These are phyloP conservation scores for Notolepis coatsorum DNA, from an alignment of 2,797 vertebrate species.

Conservation along the genomic window DNA sequence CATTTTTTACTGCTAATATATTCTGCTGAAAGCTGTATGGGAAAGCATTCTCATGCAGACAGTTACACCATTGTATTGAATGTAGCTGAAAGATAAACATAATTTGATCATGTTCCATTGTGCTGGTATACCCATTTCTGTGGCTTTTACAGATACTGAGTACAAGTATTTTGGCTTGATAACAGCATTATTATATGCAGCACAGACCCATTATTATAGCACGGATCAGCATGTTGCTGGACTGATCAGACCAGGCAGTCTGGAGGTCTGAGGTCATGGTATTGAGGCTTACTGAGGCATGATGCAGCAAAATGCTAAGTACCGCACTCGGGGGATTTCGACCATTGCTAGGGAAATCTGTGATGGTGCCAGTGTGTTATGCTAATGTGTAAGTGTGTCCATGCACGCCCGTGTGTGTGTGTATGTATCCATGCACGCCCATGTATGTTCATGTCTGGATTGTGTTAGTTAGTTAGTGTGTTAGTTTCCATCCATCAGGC, in stretches of 20 bases:
- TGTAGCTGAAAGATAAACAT: conserved; percentile 1
- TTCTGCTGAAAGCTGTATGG: too few species aligned
- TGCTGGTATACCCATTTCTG: too few species aligned
- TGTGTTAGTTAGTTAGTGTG: conserved; percentile 5
- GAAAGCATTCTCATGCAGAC: too few species aligned
- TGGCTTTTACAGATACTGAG: too few species aligned
- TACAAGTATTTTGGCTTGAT: too few species aligned
- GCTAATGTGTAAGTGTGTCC: neutral
- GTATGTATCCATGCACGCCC: neutral
- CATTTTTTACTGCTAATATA: too few species aligned
- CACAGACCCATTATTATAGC: too few species aligned
- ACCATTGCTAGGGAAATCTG: too few species aligned
- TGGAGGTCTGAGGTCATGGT: neutral
- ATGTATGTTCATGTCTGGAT: neutral
- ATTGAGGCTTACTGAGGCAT: neutral
- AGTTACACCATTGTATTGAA: too few species aligned
- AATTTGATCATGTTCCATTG: too few species aligned
- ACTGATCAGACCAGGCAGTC: neutral
- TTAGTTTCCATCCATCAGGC: conserved; percentile 69
- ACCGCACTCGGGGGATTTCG: too few species aligned
- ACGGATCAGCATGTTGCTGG: neutral
- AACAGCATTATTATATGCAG: too few species aligned
- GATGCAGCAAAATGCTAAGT: neutral
- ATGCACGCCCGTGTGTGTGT: neutral
- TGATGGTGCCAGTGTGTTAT: neutral